Percentiles rank a stretch among this genome's conserved stretches.
Evolutionary conservation across 2,113 vertebrate genomes (phyloP).

Genomic region (Mellivora capensis): DNA sequence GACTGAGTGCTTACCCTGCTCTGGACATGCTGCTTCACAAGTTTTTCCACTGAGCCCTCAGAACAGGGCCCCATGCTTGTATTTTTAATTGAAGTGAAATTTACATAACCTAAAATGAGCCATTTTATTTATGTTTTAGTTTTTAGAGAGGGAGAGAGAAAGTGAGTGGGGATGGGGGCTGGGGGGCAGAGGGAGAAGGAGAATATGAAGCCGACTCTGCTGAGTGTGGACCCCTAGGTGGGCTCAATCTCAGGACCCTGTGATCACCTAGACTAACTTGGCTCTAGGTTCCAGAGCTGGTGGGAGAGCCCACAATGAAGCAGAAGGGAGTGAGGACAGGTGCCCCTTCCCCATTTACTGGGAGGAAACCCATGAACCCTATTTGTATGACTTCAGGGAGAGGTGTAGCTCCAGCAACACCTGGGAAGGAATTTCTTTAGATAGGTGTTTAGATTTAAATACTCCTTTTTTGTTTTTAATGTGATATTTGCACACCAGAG

Average conservation of each 20-base stretch:
- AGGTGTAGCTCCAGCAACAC: neutral
- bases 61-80: neutral
- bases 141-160: neutral
- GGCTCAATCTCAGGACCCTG: neutral
- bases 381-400: neutral
- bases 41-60: neutral
- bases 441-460: neutral
- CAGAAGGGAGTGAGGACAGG: too few relatives aligned
- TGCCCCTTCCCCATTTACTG: neutral
- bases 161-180: neutral
- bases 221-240: rapidly evolving
- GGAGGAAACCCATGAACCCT: neutral
- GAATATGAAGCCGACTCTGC: neutral
- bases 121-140: neutral
- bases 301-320: neutral
- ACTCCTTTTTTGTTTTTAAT: neutral
- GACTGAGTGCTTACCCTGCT: too few relatives aligned
- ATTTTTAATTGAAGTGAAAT: neutral
- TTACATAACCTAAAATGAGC: neutral
- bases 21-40: neutral
- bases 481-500: neutral
- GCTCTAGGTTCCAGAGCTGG: neutral
- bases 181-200: neutral
- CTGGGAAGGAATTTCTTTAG: neutral
- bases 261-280: neutral